These are phyloP conservation scores for Cebus imitator DNA, from an alignment of 2,113 vertebrate species.

Conservation along the genomic window DNA sequence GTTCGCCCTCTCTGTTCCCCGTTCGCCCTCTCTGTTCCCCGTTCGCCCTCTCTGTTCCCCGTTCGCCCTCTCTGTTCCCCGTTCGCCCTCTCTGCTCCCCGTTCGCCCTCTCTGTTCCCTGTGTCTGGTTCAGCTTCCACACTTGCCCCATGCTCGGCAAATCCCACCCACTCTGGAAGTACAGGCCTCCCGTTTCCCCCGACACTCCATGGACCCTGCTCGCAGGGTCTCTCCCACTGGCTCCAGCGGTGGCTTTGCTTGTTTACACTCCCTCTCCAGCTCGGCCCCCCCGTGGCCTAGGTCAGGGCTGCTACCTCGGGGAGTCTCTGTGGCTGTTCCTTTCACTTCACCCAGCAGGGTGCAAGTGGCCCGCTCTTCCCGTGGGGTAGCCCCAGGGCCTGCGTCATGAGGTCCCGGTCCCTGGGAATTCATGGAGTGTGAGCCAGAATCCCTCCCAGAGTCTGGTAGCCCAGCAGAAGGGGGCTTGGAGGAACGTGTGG, in stretches of 20 bases:
- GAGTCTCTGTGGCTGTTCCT: no score
- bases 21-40: no score
- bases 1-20: fast-evolving
- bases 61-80: no score
- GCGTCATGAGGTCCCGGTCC: neutral
- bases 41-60: no score
- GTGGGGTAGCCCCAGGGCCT: neutral
- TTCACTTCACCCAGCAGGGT: neutral
- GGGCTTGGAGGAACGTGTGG: neutral
- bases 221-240: neutral
- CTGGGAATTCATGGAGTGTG: no score
- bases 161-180: neutral
- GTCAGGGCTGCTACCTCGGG: neutral
- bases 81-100: no score
- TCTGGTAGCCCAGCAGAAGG: neutral
- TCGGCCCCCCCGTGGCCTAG: neutral
- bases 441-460: neutral
- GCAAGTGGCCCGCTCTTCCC: neutral
- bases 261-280: neutral
- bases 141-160: no score
- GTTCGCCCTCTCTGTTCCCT: no score
- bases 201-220: neutral
- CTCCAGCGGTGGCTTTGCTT: neutral
- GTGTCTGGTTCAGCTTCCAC: neutral
- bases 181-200: neutral